Base-by-base conservation (phyloP, 2,113 vertebrate species). In the Acanthochromis polyacanthus region DNA sequence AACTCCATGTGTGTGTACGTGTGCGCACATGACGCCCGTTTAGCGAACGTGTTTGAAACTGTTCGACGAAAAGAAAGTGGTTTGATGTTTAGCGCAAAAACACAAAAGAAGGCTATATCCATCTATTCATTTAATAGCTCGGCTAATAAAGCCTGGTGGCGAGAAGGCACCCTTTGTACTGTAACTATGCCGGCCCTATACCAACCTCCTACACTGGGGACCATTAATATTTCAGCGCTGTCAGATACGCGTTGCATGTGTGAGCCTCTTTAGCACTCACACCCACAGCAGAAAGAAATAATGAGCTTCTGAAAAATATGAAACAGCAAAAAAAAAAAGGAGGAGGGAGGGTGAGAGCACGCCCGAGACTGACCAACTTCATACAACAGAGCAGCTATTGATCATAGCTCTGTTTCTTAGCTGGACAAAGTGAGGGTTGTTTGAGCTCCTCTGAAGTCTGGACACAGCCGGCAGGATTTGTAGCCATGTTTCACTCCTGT, bases 181-280 rank as follows among this genome's bases (percentile, higher is more conserved):
- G 90, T 71, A 93, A 90, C 86, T 90, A 89, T 88, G 91, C 86
- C 82, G 89, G 89, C 87, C 91, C 88, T 88, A 86, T 87, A 92
- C 90, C 91, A 91, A 89, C 91, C 91, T 93, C 89, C 90, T 91
- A 92, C 91, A 91, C 91, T 86, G 88, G 89, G 88, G 93, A 93
- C 86, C 90, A 94, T 92, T 93, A 93, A 94, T 94, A 94, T 93
- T 94, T 93, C 88, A 95, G 85, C 80, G 66, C 87, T 86, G 92
- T 93, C 91, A 92, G 91, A 93, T 86, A 88, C 89, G 87, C 85
- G 71, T 85, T 88, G 88, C 90, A 91, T 86, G 88, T 69, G 81
- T 76, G 83, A 93, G 90, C 86, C 88, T 93, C 88, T 89, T 94
- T 88, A 91, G 81, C 88, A 71, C 89, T 88, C 85, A 81, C 89